Evolutionary conservation across 2,888 invertebrate species (phyloP), one percentile per base, ranked within the genome.

Genomic region (Alentia gelatinosa): DNA sequence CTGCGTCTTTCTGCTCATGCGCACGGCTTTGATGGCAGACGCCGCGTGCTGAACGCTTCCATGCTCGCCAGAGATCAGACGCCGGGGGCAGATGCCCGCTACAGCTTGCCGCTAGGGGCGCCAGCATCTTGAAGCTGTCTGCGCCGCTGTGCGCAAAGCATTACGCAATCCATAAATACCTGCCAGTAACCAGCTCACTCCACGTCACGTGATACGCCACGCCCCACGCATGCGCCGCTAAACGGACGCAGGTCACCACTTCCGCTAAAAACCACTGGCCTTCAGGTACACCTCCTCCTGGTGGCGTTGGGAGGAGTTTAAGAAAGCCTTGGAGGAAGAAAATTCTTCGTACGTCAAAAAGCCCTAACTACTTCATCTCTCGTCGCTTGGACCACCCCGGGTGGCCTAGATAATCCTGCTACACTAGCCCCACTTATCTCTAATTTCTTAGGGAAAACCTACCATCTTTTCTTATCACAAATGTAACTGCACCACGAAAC

Each of bases 231-330:
- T 30, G 68, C 68, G 68, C 63, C 7, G 47, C 47, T 47, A 7
- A 47, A 47, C 47, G 63, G 68, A 68, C 68, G 68, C 68, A 68
- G 68, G 68, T 68, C n/a, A 68, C 12, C 26, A 68, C 68, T n/a
- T 68, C 68, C 68, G 68, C 4, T 26, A 30, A 30, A 68, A 68
- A 26, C 30, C 12, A 68, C 68, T 15, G 68, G 30, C 68, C 33
- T 19, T 30, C 68, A 68, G 30, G 30, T 12, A 30, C n/a, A 26
- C 30, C 68, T 26, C 9, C 15, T n/a, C 12, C 26, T 68, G 26
- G 4, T 19, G 33, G 4, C 68, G 68, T 15, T 26, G 30, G 68
- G 0, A 68, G 3, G 30, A 1, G 68, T 12, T 4, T 30, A 30
- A 68, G 47, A 12, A 19, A 7, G 19, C 9, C n/a, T n/a, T 15